These are phyloP conservation scores for Psophia crepitans DNA, from an alignment of 2,113 vertebrate species.

Conservation along the genomic window DNA sequence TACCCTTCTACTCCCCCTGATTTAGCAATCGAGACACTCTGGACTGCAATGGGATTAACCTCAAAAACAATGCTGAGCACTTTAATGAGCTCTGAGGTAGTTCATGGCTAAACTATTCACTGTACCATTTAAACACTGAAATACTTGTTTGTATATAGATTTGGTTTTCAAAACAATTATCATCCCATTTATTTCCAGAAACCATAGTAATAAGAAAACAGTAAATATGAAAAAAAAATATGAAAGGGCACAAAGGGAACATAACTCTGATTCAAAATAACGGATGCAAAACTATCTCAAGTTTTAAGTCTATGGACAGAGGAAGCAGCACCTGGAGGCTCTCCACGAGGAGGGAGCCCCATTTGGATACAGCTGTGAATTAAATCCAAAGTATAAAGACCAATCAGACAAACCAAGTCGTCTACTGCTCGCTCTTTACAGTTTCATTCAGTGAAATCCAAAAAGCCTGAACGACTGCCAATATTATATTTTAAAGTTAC, in stretches of 20 bases:
- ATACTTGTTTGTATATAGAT: not conserved
- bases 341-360: not conserved
- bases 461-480: not conserved
- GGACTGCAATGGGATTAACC: not conserved
- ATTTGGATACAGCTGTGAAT: not conserved
- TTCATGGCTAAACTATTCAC: not conserved
- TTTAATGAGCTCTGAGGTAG: not conserved
- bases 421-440: not conserved
- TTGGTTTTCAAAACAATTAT: not conserved
- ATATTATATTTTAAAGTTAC: not conserved
- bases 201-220: not conserved
- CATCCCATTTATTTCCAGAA: not conserved
- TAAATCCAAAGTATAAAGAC: not conserved
- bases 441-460: not conserved
- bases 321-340: not conserved
- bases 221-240: not conserved
- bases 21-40: not conserved
- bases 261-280: not conserved
- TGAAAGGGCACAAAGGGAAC: not conserved
- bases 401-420: not conserved
- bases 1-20: not conserved
- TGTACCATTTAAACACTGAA: not conserved
- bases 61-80: not conserved
- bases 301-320: not conserved
- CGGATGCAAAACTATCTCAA: not conserved